Conservation (phyloP, 1,140 invertebrate species). For the Cryptotermes secundus region DNA sequence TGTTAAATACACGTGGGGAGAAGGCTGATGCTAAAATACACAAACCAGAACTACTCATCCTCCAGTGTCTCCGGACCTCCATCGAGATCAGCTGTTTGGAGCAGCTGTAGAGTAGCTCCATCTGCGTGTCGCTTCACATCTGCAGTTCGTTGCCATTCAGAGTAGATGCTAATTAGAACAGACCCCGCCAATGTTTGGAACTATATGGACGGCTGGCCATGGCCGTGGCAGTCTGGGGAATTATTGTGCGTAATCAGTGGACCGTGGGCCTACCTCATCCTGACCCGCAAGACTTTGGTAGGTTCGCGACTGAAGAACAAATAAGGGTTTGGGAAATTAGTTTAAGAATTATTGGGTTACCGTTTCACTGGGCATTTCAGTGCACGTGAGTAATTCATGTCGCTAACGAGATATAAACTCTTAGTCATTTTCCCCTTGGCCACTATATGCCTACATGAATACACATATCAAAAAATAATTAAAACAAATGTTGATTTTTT, state of each 20-base stretch:
- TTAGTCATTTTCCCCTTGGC: too few species aligned
- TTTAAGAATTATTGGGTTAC: too few species aligned
- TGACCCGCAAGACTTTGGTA: not conserved
- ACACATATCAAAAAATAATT: too few species aligned
- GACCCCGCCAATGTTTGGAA: not conserved
- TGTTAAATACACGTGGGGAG: not conserved
- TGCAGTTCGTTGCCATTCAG: not conserved
- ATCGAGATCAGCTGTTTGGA: slow-evolving; percentile 26
- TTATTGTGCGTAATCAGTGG: not conserved
- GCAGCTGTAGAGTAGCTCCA: slow-evolving; percentile 20
- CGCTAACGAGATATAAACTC: too few species aligned
- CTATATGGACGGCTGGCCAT: not conserved
- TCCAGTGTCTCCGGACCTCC: not conserved
- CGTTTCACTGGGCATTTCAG: too few species aligned
- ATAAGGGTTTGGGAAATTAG: too few species aligned
- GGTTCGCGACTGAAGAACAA: too few species aligned
- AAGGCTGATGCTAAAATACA: not conserved
- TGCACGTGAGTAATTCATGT: too few species aligned
- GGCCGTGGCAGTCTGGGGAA: not conserved
- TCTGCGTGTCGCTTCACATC: not conserved
- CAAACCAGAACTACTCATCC: not conserved
- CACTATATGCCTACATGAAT: too few species aligned
- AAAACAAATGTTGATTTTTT: too few species aligned
- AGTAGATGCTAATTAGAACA: slow-evolving; percentile 14
- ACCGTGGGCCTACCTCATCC: not conserved